Evolutionary conservation across 2,888 invertebrate genomes (phyloP).

Genomic region (Tyria jacobaeae): DNA sequence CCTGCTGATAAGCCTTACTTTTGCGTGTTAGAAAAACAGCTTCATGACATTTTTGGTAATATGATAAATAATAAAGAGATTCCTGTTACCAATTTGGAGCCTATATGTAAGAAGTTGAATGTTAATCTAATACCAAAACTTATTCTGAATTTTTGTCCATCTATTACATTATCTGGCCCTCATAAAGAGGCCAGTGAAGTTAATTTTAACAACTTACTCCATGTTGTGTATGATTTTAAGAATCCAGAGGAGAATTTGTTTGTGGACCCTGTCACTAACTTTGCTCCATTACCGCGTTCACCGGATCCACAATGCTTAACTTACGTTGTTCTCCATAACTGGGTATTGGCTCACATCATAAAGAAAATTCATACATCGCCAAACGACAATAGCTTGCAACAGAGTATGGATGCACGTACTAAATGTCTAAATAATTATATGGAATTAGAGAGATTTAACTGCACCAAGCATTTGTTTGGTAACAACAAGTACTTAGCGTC

Average conservation of each 20-base stretch:
- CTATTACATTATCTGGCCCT: slow-evolving; percentile 80
- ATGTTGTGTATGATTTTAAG: slow-evolving; percentile 77
- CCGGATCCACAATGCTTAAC: slow-evolving; percentile 86
- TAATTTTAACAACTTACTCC: slow-evolving; percentile 73
- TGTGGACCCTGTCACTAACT: slow-evolving; percentile 76
- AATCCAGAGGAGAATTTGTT: slow-evolving; percentile 82
- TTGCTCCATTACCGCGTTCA: slow-evolving; percentile 74
- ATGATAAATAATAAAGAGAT: slow-evolving; percentile 89
- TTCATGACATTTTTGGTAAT: slow-evolving; percentile 88
- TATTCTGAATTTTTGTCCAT: slow-evolving; percentile 90
- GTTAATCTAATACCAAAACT: slow-evolving; percentile 91
- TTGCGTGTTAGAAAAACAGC: slow-evolving; percentile 81
- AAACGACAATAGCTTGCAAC: slow-evolving; percentile 77
- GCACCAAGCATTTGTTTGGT: slow-evolving; percentile 83
- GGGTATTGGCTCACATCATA: slow-evolving; percentile 90
- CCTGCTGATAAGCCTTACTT: slow-evolving; percentile 77
- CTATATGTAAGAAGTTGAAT: slow-evolving; percentile 89
- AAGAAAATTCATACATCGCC: slow-evolving; percentile 87
- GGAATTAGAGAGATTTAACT: slow-evolving; percentile 83
- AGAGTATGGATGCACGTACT: slow-evolving; percentile 86
- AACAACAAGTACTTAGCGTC: slow-evolving; percentile 87
- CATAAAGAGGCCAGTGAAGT: slow-evolving; percentile 73
- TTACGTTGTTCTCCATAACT: slow-evolving; percentile 89
- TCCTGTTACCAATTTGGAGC: slow-evolving; percentile 89
- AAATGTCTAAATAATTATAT: slow-evolving; percentile 87